phyloP scores from a whole-genome alignment of 1,140 invertebrate species.

The Atta texana region DNA sequence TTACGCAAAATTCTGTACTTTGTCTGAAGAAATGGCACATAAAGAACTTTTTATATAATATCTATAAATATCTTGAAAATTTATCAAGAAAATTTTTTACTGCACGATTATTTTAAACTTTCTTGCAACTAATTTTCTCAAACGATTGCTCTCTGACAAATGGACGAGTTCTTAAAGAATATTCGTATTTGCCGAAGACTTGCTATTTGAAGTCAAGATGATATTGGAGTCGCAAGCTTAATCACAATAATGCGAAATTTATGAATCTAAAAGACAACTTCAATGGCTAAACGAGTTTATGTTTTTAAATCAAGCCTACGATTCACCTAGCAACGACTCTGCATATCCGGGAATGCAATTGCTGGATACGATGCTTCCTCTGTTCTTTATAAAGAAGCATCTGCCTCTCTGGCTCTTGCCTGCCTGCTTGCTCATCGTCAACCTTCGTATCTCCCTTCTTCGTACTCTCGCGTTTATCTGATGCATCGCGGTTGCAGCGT shows the following conservation, averaged over 20 bases:
- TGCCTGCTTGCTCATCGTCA: conserved; percentile 64
- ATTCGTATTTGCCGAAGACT: background rate
- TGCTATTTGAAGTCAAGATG: background rate
- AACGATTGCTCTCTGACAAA: background rate
- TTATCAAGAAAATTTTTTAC: background rate
- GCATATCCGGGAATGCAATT: conserved; percentile 68
- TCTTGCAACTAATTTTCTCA: background rate
- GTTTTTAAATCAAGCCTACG: conserved; percentile 73
- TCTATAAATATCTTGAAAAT: conserved; percentile 7
- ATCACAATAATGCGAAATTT: background rate
- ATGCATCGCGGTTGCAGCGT: background rate
- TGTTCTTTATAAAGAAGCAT: conserved; percentile 60
- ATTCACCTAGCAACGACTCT: conserved; percentile 74
- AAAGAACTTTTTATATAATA: background rate
- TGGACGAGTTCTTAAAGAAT: background rate
- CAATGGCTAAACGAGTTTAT: conserved; percentile 72
- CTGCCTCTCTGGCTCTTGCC: conserved; percentile 49
- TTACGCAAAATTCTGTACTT: background rate
- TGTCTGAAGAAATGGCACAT: background rate
- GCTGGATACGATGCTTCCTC: conserved; percentile 64
- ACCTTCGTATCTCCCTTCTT: conserved; percentile 10
- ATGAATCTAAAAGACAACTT: conserved; percentile 50
- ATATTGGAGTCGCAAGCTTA: background rate
- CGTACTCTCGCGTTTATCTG: conserved; percentile 42
- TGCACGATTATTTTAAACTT: conserved; percentile 8